Conservation (phyloP, 2,888 invertebrate genomes). For the Ischnura elegans region DNA sequence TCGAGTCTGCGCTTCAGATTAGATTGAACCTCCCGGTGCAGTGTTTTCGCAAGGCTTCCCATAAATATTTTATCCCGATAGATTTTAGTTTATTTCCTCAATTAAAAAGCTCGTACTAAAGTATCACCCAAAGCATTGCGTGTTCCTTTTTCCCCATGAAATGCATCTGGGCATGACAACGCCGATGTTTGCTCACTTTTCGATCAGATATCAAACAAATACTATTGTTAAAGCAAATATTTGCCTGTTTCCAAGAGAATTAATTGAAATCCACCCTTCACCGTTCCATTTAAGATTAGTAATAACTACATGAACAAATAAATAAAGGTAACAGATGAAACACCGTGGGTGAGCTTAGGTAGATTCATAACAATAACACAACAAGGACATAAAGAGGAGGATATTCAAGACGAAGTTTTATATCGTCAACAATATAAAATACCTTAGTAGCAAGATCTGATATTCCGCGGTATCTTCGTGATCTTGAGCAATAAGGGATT, state of each 20-base stretch:
- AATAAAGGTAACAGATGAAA: background rate
- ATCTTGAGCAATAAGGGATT: too few relatives aligned
- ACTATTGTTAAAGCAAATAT: conserved; percentile 4
- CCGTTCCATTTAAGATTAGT: background rate
- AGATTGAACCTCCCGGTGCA: background rate
- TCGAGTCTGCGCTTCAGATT: background rate
- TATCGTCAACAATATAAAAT: too few relatives aligned
- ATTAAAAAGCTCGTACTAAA: background rate
- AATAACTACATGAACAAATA: background rate
- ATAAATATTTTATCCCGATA: background rate
- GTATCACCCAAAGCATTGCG: background rate
- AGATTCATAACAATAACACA: too few relatives aligned
- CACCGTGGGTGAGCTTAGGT: too few relatives aligned
- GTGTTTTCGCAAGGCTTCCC: background rate
- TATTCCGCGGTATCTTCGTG: too few relatives aligned
- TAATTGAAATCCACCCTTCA: background rate
- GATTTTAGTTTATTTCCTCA: background rate
- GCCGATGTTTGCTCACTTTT: background rate
- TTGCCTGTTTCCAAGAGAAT: background rate
- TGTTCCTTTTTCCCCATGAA: background rate
- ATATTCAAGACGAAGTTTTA: too few relatives aligned
- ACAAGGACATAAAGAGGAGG: too few relatives aligned
- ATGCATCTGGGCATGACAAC: background rate
- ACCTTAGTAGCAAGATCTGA: too few relatives aligned
- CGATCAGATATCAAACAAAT: conserved; percentile 13